Evolutionary conservation across 2,113 vertebrate species (phyloP).

Genomic region (Lates calcarifer): DNA sequence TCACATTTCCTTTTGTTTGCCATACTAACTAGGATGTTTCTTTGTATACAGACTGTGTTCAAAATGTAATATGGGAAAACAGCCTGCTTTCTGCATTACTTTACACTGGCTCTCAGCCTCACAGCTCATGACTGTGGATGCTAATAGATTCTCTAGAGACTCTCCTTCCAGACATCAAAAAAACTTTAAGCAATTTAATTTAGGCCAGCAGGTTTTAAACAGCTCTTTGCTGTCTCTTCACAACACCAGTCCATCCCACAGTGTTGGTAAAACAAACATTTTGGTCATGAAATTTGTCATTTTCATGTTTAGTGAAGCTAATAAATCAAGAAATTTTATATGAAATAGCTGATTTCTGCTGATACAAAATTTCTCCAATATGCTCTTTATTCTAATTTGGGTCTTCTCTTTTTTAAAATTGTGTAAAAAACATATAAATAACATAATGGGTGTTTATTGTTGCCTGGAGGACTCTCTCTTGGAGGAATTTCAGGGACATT

Average conservation of each 20-base stretch:
- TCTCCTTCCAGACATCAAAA: constrained; percentile 63
- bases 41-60: constrained; percentile 21
- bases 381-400: neutral
- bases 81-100: constrained; percentile 25
- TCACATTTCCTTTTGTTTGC: constrained; percentile 13
- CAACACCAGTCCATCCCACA: constrained; percentile 4
- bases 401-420: neutral
- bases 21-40: constrained; percentile 8
- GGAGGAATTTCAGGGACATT: neutral
- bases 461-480: neutral
- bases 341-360: neutral
- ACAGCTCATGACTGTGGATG: constrained; percentile 40
- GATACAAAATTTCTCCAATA: neutral
- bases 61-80: constrained; percentile 17
- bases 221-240: constrained; percentile 35
- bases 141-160: constrained; percentile 68
- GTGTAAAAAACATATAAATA: neutral
- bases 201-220: constrained; percentile 56
- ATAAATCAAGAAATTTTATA: neutral
- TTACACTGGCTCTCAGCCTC: constrained; percentile 50
- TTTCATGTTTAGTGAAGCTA: neutral
- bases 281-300: neutral
- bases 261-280: too few species aligned
- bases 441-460: neutral
- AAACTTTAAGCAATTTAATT: constrained; percentile 54